phyloP scores from a whole-genome alignment of 2,113 vertebrate species.

The Brachyhypopomus occidentalis region DNA sequence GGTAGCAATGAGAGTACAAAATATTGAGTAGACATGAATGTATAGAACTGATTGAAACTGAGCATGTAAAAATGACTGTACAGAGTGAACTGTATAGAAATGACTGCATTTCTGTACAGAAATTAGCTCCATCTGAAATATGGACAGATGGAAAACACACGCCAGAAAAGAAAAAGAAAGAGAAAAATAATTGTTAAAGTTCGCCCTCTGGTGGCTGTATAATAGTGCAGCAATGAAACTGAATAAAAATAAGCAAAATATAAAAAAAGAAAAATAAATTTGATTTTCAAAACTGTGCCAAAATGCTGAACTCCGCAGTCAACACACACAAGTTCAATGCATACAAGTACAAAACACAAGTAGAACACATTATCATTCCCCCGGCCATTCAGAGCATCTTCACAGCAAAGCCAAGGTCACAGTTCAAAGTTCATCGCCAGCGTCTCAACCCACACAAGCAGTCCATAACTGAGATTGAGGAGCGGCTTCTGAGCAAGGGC shows the following conservation, averaged over 20 bases:
- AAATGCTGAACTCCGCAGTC: too few relatives aligned
- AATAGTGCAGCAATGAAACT: not conserved
- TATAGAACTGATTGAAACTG: too few relatives aligned
- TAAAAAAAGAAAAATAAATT: not conserved
- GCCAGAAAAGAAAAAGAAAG: not conserved
- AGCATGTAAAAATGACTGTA: too few relatives aligned
- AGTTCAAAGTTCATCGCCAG: conserved; percentile 46
- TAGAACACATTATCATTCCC: too few relatives aligned
- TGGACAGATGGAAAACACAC: not conserved
- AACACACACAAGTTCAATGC: too few relatives aligned
- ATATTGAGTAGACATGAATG: too few relatives aligned
- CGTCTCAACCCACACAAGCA: conserved; percentile 52
- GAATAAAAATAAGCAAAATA: not conserved
- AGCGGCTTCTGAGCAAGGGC: not conserved
- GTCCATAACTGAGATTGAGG: conserved; percentile 40
- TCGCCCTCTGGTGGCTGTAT: conserved; percentile 59
- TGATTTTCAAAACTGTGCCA: not conserved
- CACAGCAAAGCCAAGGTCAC: not conserved
- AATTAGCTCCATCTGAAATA: not conserved
- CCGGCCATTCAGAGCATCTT: conserved; percentile 10
- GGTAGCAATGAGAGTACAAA: too few relatives aligned
- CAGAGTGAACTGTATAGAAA: not conserved
- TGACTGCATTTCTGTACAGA: conserved; percentile 11
- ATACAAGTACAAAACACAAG: too few relatives aligned
- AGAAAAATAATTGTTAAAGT: conserved; percentile 20